Evolutionary conservation across 1,140 invertebrate species (phyloP).

Genomic region (Anastrepha obliqua): DNA sequence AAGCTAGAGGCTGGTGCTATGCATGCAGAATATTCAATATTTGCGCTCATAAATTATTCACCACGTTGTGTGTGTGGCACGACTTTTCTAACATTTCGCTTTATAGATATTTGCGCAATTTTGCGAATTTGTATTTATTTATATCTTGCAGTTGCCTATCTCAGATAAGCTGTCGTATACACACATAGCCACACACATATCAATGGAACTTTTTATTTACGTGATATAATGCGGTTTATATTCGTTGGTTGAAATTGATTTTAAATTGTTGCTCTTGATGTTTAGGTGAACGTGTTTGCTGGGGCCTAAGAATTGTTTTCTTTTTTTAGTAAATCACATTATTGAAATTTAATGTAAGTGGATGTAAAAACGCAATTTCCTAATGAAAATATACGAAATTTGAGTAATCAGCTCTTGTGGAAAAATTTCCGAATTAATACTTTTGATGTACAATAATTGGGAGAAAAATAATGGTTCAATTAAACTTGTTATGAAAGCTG

Average conservation of each 20-base stretch:
- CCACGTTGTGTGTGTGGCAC: not conserved
- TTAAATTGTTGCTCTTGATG: not conserved
- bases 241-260: not conserved
- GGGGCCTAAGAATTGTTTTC: too few species aligned
- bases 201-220: not conserved
- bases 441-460: too few species aligned
- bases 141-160: not conserved
- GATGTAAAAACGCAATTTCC: too few species aligned
- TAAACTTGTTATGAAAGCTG: too few species aligned
- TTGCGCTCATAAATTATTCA: constrained; percentile 45
- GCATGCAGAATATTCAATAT: constrained; percentile 9
- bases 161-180: not conserved
- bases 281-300: not conserved
- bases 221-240: not conserved
- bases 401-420: too few species aligned
- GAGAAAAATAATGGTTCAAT: too few species aligned
- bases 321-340: too few species aligned
- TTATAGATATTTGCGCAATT: not conserved
- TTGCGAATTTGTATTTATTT: not conserved
- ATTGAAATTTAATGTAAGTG: too few species aligned
- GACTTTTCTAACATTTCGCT: constrained; percentile 12
- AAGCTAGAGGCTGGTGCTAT: not conserved
- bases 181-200: not conserved
- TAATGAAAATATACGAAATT: too few species aligned
- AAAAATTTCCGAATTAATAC: too few species aligned